A percentile compares a stretch with the other conserved stretches of the same genome.
Evolutionary conservation across 2,888 invertebrate genomes (phyloP).

Genomic region (Caenorhabditis macrosperma): DNA sequence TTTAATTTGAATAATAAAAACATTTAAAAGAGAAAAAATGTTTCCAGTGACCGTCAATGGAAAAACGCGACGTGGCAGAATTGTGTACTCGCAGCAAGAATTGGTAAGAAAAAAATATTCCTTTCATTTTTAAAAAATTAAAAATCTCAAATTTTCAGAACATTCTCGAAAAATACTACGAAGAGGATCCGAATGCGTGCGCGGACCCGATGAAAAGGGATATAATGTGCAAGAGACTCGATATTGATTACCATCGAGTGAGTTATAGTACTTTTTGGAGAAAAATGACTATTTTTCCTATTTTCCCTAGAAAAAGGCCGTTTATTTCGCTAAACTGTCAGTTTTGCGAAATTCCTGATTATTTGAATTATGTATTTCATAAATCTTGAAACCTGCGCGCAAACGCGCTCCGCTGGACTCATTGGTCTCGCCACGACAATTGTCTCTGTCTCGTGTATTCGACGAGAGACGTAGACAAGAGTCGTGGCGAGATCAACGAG

Average conservation of each 20-base stretch:
- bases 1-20: background rate
- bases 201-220: constrained; percentile 63
- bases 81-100: constrained; percentile 60
- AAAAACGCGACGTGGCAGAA: constrained; percentile 59
- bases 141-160: constrained; percentile 10
- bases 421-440: too few relatives aligned
- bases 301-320: too few relatives aligned
- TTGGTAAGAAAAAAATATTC: constrained; percentile 27
- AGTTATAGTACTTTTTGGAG: background rate
- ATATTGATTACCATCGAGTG: constrained; percentile 63
- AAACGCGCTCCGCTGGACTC: too few relatives aligned
- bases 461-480: too few relatives aligned
- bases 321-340: too few relatives aligned
- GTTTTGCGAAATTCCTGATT: too few relatives aligned
- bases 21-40: background rate
- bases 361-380: too few relatives aligned
- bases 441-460: too few relatives aligned
- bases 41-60: constrained; percentile 54
- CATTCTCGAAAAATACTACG: constrained; percentile 63
- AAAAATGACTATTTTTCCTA: background rate
- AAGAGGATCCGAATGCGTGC: constrained; percentile 67
- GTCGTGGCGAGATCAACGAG: too few relatives aligned
- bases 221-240: constrained; percentile 51
- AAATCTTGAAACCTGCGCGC: too few relatives aligned
- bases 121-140: background rate